Evolutionary conservation across 2,888 invertebrate species (phyloP).

Genomic region (Coenonympha glycerion): DNA sequence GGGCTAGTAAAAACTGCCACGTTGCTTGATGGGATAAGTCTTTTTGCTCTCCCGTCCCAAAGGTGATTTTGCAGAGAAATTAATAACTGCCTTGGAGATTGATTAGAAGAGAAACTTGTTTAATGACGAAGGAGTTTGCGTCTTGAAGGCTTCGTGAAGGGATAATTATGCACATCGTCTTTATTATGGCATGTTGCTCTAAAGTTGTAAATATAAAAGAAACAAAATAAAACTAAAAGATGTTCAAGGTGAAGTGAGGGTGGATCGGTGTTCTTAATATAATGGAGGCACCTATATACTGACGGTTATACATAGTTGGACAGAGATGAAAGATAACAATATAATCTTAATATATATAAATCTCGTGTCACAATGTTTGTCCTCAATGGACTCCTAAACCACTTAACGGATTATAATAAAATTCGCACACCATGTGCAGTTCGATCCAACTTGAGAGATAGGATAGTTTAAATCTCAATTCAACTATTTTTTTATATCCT

Average conservation of each 20-base stretch:
- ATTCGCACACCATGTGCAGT: too few relatives aligned
- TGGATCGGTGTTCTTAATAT: not conserved
- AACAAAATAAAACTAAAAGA: not conserved
- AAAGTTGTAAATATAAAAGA: not conserved
- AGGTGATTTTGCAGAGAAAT: conserved; percentile 49
- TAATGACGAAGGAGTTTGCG: conserved; percentile 29
- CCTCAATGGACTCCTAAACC: too few relatives aligned
- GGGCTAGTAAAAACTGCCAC: conserved; percentile 59
- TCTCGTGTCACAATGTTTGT: too few relatives aligned
- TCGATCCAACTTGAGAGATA: too few relatives aligned
- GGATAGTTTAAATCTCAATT: too few relatives aligned
- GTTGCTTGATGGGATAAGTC: conserved; percentile 65
- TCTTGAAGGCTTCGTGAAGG: conserved; percentile 3
- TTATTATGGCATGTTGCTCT: not conserved
- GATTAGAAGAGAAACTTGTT: conserved; percentile 55
- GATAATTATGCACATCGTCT: conserved; percentile 16
- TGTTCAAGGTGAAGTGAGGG: not conserved
- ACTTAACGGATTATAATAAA: too few relatives aligned
- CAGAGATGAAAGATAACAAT: too few relatives aligned
- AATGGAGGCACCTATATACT: not conserved
- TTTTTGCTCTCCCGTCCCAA: conserved; percentile 60
- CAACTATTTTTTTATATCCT: too few relatives aligned
- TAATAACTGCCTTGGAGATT: conserved; percentile 57
- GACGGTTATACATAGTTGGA: not conserved
- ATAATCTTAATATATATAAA: too few relatives aligned